A percentile compares a stretch with the other conserved stretches of the same genome.
These are phyloP conservation scores for Megalops cyprinoides DNA, from an alignment of 2,797 vertebrate genomes.

Conservation along the genomic window DNA sequence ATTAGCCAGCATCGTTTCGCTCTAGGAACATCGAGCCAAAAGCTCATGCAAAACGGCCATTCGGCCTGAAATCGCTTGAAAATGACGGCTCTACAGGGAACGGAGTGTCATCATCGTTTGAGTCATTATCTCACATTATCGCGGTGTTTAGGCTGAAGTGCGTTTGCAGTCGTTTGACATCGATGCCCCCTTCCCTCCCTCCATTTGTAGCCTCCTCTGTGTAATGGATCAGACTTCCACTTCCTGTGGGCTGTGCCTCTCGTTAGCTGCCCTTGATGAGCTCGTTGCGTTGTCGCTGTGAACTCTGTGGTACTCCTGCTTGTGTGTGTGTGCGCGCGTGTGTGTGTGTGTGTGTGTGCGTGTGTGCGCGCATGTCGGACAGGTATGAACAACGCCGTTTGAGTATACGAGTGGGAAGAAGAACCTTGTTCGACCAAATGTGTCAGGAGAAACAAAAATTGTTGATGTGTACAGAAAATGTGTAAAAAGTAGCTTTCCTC, in stretches of 20 bases:
- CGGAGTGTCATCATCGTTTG: conserved; percentile 67
- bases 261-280: conserved; percentile 45
- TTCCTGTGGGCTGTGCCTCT: conserved; percentile 50
- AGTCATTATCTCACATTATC: conserved; percentile 47
- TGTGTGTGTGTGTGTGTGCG: conserved; percentile 40
- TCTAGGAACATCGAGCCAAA: conserved; percentile 63
- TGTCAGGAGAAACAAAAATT: background rate
- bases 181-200: conserved; percentile 39
- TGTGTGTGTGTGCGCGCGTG: conserved; percentile 20
- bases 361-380: conserved; percentile 20
- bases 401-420: background rate
- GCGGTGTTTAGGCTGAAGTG: background rate
- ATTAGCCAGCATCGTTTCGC: conserved; percentile 59
- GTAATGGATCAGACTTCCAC: conserved; percentile 53
- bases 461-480: conserved; percentile 40
- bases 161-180: background rate
- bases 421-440: background rate
- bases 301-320: conserved; percentile 57
- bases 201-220: conserved; percentile 35
- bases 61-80: conserved; percentile 68
- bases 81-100: conserved; percentile 64
- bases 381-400: background rate
- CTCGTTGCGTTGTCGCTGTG: conserved; percentile 61
- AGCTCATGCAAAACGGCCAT: conserved; percentile 61
- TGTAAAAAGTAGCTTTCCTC: conserved; percentile 52